Evolutionary conservation across 2,797 vertebrate species (phyloP).

Genomic region (Myoxocephalus aenaeus): DNA sequence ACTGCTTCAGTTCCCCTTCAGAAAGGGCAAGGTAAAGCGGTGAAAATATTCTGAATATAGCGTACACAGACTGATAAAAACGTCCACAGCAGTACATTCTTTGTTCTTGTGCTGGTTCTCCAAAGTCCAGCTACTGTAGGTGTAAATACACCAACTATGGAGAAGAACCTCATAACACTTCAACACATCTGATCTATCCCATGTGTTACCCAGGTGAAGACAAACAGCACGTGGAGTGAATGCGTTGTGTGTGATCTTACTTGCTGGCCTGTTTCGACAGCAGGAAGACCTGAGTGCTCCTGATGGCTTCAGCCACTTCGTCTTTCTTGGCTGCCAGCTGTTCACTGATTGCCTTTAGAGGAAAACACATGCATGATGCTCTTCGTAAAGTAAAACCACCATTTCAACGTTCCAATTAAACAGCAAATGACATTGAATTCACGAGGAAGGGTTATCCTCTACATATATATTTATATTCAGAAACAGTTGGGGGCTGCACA

Average conservation of each 20-base stretch:
- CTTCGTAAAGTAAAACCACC: background rate
- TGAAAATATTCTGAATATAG: background rate
- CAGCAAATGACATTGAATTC: background rate
- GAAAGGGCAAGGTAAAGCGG: background rate
- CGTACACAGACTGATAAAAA: background rate
- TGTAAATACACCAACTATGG: background rate
- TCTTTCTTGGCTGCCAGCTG: slow-evolving; percentile 92
- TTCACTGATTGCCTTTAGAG: slow-evolving; percentile 87
- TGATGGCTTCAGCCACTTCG: slow-evolving; percentile 92
- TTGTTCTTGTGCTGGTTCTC: background rate
- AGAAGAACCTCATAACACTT: background rate
- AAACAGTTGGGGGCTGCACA: background rate
- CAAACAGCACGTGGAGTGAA: background rate
- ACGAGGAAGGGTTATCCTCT: background rate
- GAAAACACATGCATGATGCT: background rate
- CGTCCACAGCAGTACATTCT: background rate
- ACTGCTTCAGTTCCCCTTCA: too few species aligned
- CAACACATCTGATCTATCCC: background rate
- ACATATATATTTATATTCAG: background rate
- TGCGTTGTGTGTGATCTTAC: slow-evolving; percentile 78
- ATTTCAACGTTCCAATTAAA: background rate
- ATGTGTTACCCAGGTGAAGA: background rate
- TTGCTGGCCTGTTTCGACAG: slow-evolving; percentile 95
- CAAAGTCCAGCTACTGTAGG: background rate
- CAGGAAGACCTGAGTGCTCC: slow-evolving; percentile 93